Conservation (phyloP, 2,113 vertebrate species). For the Toxostoma redivivum region DNA sequence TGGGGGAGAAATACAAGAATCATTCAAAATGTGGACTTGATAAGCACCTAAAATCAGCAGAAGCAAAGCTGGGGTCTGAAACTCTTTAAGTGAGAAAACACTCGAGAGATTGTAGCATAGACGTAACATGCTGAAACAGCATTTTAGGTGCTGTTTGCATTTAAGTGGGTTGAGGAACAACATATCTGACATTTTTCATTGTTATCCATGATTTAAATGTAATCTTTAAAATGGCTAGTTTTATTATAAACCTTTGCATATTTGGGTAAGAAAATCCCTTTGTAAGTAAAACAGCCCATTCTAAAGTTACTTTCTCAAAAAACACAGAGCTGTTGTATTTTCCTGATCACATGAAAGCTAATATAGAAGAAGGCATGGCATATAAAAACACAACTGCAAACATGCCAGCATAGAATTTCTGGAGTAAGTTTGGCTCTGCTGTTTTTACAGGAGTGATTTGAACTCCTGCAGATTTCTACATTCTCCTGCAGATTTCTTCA, state of each 20-base stretch:
- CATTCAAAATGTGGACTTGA: background rate
- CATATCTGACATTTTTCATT: conserved; percentile 6
- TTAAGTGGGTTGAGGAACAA: background rate
- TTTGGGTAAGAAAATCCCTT: background rate
- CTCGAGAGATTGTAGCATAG: background rate
- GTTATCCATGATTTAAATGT: background rate
- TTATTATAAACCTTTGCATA: background rate
- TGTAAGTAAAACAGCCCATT: background rate
- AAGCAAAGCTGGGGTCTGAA: background rate
- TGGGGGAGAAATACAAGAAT: background rate
- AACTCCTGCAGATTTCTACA: background rate
- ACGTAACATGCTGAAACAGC: background rate
- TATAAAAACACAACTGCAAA: background rate
- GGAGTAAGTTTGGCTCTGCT: background rate
- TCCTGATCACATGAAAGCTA: background rate
- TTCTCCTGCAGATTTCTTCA: background rate
- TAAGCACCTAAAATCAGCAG: background rate
- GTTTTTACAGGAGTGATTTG: background rate
- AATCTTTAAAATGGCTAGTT: background rate
- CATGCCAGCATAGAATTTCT: background rate
- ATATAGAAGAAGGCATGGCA: background rate
- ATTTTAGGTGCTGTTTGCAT: background rate
- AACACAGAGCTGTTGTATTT: background rate
- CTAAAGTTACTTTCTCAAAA: background rate
- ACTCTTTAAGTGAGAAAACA: conserved; percentile 7